Conservation (phyloP, 2,113 vertebrate genomes). For the Platysternon megacephalum region DNA sequence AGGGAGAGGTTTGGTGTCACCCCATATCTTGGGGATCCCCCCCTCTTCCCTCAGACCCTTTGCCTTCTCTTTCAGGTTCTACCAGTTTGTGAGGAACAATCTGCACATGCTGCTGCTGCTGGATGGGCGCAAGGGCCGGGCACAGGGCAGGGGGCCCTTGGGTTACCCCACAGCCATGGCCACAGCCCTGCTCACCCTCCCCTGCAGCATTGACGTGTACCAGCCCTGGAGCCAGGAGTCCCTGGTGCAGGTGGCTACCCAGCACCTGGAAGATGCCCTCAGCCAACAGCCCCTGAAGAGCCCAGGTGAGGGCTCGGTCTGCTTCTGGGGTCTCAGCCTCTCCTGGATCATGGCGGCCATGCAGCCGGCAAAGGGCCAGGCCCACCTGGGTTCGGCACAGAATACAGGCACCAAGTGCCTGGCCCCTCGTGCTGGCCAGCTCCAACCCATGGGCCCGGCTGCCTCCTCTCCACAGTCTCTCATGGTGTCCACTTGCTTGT, state of each 20-base stretch:
- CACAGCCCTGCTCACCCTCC: constrained; percentile 67
- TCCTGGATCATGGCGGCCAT: neutral
- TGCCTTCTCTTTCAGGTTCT: constrained; percentile 54
- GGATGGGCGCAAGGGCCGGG: neutral
- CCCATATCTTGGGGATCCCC: too few relatives aligned
- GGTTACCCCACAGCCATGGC: constrained; percentile 29
- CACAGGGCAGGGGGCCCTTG: neutral
- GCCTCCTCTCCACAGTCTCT: neutral
- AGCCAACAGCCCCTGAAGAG: neutral
- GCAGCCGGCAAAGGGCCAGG: neutral
- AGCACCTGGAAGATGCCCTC: constrained; percentile 53
- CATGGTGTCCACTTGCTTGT: neutral
- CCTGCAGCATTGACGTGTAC: constrained; percentile 81
- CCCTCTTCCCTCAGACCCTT: neutral
- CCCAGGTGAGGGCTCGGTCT: neutral
- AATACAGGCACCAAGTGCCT: neutral
- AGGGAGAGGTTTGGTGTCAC: too few relatives aligned
- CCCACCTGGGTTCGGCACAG: neutral
- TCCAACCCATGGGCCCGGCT: neutral
- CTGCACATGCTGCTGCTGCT: constrained; percentile 84
- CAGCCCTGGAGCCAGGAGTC: constrained; percentile 79
- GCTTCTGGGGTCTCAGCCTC: too few relatives aligned
- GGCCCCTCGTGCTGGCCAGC: neutral
- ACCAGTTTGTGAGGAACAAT: constrained; percentile 75
- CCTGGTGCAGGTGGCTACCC: constrained; percentile 73